These are phyloP conservation scores for zebrafish (Danio rerio) DNA, from an alignment of 2,113 vertebrate genomes.

Conservation along the genomic window DNA sequence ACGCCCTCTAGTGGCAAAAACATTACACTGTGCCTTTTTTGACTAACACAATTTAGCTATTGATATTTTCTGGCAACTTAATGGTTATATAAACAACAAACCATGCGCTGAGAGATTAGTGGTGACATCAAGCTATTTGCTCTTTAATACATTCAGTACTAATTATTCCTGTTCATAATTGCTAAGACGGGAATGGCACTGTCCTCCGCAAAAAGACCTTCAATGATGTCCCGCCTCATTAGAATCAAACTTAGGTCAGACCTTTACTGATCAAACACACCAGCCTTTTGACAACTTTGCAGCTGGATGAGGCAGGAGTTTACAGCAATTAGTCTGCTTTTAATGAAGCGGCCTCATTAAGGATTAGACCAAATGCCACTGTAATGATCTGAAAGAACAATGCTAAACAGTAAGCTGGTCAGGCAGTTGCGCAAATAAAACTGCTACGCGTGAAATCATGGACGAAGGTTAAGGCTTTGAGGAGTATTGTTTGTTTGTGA, in stretches of 20 bases:
- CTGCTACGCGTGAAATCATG: background rate
- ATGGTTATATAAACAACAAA: constrained; percentile 3
- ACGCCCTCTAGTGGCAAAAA: too few relatives aligned
- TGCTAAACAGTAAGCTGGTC: background rate
- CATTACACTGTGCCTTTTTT: background rate
- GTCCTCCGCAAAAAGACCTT: constrained; percentile 36
- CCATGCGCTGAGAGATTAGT: background rate
- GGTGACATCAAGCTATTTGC: constrained; percentile 13
- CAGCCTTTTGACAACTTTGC: constrained; percentile 46
- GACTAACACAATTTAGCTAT: background rate
- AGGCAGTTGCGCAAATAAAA: constrained; percentile 26
- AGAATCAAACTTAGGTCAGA: constrained; percentile 40
- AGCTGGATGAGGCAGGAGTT: constrained; percentile 42
- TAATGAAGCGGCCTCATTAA: constrained; percentile 48
- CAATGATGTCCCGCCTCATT: constrained; percentile 45
- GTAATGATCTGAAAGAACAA: constrained; percentile 28
- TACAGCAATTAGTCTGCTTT: constrained; percentile 56
- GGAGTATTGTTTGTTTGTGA: background rate
- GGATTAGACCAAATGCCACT: constrained; percentile 30
- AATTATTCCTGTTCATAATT: constrained; percentile 33
- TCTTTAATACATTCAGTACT: constrained; percentile 12
- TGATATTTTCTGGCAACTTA: background rate
- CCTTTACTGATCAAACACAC: constrained; percentile 48
- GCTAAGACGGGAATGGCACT: constrained; percentile 9
- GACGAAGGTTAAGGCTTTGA: background rate